Base-by-base conservation (phyloP, 2,797 vertebrate genomes). In the Hirundo rustica region DNA sequence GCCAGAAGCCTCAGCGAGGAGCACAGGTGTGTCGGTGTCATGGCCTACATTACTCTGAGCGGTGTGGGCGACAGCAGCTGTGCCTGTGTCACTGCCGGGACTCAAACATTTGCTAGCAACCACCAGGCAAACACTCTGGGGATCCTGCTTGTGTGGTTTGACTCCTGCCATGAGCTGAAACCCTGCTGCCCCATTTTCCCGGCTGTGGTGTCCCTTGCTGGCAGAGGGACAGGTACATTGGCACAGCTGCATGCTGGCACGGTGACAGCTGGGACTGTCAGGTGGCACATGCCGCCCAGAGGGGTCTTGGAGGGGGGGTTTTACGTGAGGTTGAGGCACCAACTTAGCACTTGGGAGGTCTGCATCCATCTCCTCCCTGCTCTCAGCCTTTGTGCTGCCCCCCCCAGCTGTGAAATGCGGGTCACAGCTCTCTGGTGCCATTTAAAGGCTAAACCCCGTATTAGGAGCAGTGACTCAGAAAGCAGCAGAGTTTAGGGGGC, bases 81-180 rank as follows among this genome's bases (percentile, higher is more conserved):
- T 82, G 71, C 64, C 70, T 30, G n/a, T 54, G 36, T 47, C 66
- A 12, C 36, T 55, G 74, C 79, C 0, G 1, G 51, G 51, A 48
- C 72, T 68, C 55, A 32, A 25, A 62, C 71, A 48, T 60, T 76
- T 93, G 95, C 84, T 87, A 55, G 71, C 77, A 89, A 85, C 81
- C 48, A 48, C 29, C 67, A 29, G 3, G 22, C 67, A 82, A 71
- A 70, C 32, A 18, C 57, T 60, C 36, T 1, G 20, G 89, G 60
- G 86, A 73, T 87, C 64, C 64, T 34, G 77, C 44, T 34, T 53
- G 3, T 85, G 91, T 32, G 42, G 32, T 62, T 92, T 74, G 83
- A 72, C 85, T 71, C 50, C 84, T 65, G 29, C 26, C 7, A 16
- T 18, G 20, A 51, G 83, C 80, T 16, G 2, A 34, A 89, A 29